phyloP scores from a whole-genome alignment of 2,888 invertebrate genomes.

The Stenurella melanura region DNA sequence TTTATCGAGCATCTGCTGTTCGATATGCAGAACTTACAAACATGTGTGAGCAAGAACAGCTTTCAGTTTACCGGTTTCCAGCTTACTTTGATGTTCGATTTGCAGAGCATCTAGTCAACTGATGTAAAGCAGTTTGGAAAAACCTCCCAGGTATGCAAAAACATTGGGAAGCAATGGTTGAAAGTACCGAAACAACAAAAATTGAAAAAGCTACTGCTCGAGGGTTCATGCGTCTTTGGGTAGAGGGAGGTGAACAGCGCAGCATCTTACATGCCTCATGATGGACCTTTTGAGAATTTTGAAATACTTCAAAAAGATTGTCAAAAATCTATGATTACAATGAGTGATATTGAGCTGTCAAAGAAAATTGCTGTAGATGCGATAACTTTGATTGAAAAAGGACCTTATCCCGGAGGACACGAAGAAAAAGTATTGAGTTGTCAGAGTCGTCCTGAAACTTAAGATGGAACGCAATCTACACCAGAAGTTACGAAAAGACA shows the following conservation, averaged over 20 bases:
- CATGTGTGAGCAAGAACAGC: background rate
- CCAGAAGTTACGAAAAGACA: background rate
- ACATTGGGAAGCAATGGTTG: background rate
- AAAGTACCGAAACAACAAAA: slow-evolving; percentile 13
- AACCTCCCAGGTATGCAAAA: background rate
- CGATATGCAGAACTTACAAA: slow-evolving; percentile 13
- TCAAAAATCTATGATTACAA: slow-evolving; percentile 1
- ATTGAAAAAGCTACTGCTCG: slow-evolving; percentile 11
- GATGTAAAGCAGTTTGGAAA: background rate
- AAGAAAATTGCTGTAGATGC: background rate
- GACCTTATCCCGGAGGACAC: slow-evolving; percentile 2
- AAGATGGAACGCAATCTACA: background rate
- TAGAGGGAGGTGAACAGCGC: slow-evolving; percentile 1
- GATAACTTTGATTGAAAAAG: background rate
- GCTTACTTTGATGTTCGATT: slow-evolving; percentile 8
- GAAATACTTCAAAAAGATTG: slow-evolving; percentile 3
- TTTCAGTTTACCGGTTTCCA: slow-evolving; percentile 18
- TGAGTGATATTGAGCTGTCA: slow-evolving; percentile 3
- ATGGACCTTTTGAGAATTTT: background rate
- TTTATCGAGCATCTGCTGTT: slow-evolving; percentile 14
- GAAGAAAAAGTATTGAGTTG: slow-evolving; percentile 12
- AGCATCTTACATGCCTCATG: slow-evolving; percentile 8
- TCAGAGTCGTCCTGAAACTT: background rate
- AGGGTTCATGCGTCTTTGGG: slow-evolving; percentile 5
- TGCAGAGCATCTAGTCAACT: slow-evolving; percentile 1